A percentile compares a stretch with the other conserved stretches of the same genome.
These are phyloP conservation scores for Limnephilus lunatus DNA, from an alignment of 2,888 invertebrate genomes.

Conservation along the genomic window DNA sequence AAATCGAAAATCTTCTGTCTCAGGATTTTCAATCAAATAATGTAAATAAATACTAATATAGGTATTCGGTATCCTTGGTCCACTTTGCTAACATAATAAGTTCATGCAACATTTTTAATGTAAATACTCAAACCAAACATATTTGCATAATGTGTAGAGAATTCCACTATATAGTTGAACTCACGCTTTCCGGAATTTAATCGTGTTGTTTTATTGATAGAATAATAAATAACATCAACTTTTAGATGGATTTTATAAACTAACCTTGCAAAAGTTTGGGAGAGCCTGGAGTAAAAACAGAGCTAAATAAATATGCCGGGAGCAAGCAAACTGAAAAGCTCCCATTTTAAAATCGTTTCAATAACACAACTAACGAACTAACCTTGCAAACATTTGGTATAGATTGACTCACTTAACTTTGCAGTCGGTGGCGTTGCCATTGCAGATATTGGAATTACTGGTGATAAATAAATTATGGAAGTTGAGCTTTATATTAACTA, in stretches of 20 bases:
- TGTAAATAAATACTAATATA: background rate
- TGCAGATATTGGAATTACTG: too few relatives aligned
- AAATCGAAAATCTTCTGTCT: background rate
- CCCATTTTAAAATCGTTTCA: too few relatives aligned
- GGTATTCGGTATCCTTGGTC: background rate
- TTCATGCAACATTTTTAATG: background rate
- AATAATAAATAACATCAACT: background rate
- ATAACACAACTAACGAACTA: too few relatives aligned
- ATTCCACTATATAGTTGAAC: background rate
- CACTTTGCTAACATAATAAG: background rate
- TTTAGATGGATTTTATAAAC: background rate
- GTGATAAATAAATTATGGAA: too few relatives aligned
- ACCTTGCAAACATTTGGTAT: background rate
- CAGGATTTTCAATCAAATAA: background rate
- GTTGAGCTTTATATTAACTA: too few relatives aligned
- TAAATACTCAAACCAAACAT: background rate
- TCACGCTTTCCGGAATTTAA: background rate
- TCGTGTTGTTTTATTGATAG: background rate
- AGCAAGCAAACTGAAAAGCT: background rate
- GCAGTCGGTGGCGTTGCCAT: background rate
- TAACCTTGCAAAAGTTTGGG: too few relatives aligned
- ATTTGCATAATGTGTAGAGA: background rate
- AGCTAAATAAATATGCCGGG: background rate
- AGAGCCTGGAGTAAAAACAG: too few relatives aligned
- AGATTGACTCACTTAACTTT: too few relatives aligned